phyloP scores from a whole-genome alignment of 2,888 invertebrate genomes.

The Eumerus sabulonum region DNA sequence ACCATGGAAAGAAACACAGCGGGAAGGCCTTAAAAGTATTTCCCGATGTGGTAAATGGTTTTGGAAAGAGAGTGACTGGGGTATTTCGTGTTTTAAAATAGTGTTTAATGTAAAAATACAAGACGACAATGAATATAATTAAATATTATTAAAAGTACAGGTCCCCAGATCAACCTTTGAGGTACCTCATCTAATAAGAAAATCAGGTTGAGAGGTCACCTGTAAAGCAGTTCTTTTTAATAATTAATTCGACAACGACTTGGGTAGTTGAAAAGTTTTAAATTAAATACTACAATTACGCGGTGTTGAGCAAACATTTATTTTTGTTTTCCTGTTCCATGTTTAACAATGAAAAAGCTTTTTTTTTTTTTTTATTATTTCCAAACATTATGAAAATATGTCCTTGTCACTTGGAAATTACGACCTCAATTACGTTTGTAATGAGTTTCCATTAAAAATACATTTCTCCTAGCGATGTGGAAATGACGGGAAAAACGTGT shows the following conservation, averaged over 20 bases:
- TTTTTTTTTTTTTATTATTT: conserved; percentile 39
- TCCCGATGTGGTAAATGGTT: no score
- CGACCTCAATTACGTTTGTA: conserved; percentile 63
- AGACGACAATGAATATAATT: no score
- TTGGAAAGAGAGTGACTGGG: no score
- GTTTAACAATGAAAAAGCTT: conserved; percentile 46
- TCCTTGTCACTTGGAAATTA: conserved; percentile 67
- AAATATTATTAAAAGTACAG: neutral
- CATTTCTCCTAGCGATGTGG: conserved; percentile 21
- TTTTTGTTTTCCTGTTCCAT: conserved; percentile 8
- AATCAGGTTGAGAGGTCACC: conserved; percentile 22
- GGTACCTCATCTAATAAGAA: neutral
- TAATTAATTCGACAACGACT: conserved; percentile 37
- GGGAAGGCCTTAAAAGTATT: no score
- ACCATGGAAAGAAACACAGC: conserved; percentile 25
- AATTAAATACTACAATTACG: neutral
- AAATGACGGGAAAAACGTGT: conserved; percentile 44
- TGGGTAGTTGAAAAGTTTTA: neutral
- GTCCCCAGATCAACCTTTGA: neutral
- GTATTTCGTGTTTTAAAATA: no score
- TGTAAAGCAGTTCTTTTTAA: conserved; percentile 31
- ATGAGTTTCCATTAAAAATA: conserved; percentile 60
- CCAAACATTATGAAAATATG: conserved; percentile 54
- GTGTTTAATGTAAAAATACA: no score
- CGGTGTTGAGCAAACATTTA: conserved; percentile 15